phyloP scores from a whole-genome alignment of 2,113 vertebrate species.

The Vanacampus margaritifer region DNA sequence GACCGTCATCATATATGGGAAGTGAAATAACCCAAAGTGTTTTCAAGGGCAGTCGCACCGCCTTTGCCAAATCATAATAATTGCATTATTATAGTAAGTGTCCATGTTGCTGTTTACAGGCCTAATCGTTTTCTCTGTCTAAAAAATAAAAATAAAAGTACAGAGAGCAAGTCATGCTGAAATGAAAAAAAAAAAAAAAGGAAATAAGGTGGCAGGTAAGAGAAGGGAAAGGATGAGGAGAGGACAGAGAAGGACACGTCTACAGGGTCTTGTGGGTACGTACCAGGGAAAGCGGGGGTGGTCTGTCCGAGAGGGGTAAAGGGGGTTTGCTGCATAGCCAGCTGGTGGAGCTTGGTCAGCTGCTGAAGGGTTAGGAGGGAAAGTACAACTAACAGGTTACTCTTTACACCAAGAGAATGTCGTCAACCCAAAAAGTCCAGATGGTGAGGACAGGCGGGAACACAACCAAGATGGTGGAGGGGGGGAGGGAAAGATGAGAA shows the following conservation, averaged over 20 bases:
- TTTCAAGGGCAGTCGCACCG: neutral
- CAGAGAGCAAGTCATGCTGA: slow-evolving; percentile 45
- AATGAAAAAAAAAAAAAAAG: slow-evolving; percentile 29
- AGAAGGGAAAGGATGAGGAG: slow-evolving; percentile 45
- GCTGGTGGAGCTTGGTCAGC: slow-evolving; percentile 99
- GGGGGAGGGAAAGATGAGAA: slow-evolving; percentile 55
- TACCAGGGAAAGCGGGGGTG: slow-evolving; percentile 99
- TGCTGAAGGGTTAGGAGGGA: slow-evolving; percentile 97
- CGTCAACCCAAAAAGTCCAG: slow-evolving; percentile 68
- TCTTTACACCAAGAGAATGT: slow-evolving; percentile 79
- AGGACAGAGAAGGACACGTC: slow-evolving; percentile 81
- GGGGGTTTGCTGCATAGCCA: slow-evolving; percentile 99
- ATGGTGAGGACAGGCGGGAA: slow-evolving; percentile 74
- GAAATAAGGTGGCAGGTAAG: slow-evolving; percentile 57
- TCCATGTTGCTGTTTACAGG: slow-evolving; percentile 9
- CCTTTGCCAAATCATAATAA: slow-evolving; percentile 20
- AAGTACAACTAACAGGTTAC: slow-evolving; percentile 98
- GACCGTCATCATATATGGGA: slow-evolving; percentile 10
- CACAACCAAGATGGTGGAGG: slow-evolving; percentile 78
- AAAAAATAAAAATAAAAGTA: slow-evolving; percentile 35
- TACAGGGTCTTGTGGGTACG: slow-evolving; percentile 91
- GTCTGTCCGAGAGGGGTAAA: slow-evolving; percentile 99
- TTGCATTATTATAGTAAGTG: neutral
- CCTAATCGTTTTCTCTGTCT: neutral
- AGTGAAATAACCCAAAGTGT: slow-evolving; percentile 13